Evolutionary conservation across 2,797 vertebrate species (phyloP).

Genomic region (Schizopygopsis pylzovi): DNA sequence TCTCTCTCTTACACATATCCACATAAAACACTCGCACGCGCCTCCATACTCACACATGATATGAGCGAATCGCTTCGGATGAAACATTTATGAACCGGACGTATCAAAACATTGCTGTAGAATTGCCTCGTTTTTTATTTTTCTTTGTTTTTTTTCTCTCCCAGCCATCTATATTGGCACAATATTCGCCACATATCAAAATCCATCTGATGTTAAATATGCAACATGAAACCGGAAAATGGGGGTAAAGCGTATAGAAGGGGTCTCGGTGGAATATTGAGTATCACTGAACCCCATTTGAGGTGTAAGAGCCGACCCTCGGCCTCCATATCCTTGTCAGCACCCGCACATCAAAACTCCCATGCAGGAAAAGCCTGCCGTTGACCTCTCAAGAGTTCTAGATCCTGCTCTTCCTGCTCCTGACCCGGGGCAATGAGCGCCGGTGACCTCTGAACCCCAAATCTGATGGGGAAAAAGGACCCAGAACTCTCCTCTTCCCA

Average conservation of each 20-base stretch:
- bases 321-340: slow-evolving; percentile 59
- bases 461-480: slow-evolving; percentile 43
- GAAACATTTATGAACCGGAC: slow-evolving; percentile 44
- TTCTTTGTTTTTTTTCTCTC: slow-evolving; percentile 4
- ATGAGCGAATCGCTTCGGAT: slow-evolving; percentile 29
- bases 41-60: slow-evolving; percentile 28
- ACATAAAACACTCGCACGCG: slow-evolving; percentile 54
- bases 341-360: slow-evolving; percentile 54
- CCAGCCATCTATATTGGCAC: slow-evolving; percentile 34
- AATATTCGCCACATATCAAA: slow-evolving; percentile 17
- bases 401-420: slow-evolving; percentile 57
- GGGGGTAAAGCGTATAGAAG: slow-evolving; percentile 27
- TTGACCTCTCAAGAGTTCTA: slow-evolving; percentile 52
- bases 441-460: slow-evolving; percentile 54
- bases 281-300: slow-evolving; percentile 43
- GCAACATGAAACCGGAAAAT: slow-evolving; percentile 26
- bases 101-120: slow-evolving; percentile 43
- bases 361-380: slow-evolving; percentile 54
- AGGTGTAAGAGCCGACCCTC: slow-evolving; percentile 48
- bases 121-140: slow-evolving; percentile 36
- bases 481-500: slow-evolving; percentile 30
- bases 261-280: slow-evolving; percentile 52
- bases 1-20: slow-evolving; percentile 50
- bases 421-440: slow-evolving; percentile 54
- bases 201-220: slow-evolving; percentile 37